Base-by-base conservation (phyloP, 1,140 invertebrate genomes). In the Camponotus pennsylvanicus region DNA sequence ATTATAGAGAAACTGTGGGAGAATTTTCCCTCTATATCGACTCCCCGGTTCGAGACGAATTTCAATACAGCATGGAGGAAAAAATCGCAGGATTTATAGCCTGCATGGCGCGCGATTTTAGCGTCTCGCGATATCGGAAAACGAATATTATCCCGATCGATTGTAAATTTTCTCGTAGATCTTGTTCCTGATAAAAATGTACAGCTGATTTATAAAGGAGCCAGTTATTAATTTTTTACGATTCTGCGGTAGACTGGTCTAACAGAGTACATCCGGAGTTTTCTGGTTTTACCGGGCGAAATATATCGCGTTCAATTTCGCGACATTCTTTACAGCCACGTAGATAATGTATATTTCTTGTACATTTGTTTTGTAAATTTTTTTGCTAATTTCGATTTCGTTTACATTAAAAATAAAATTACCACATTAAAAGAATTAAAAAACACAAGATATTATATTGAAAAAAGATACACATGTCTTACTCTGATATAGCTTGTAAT, bases 141-240 rank as follows among this genome's bases (percentile, higher is more conserved):
- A 77, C 18, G 5, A 45, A 64, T 77, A 40, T 42, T 45, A 18
- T 27, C 27, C 7, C 59, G 73, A 76, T 77, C 21, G 27, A 3
- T 40, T 45, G 27, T 64, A 21, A 77, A 64, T 77, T 77, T 45
- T 64, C 13, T 52, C 75, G 7, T 32, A 64, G n/a, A 77, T 45
- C 21, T 77, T 11, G 18, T 15, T 64, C 11, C 32, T 4, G 73
- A 77, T 37, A 18, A 45, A 59, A 64, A 64, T 64, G 64, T 64
- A 64, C 64, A 64, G 40, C 64, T 64, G 40, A 45, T 9, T 77
- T 45, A 27, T 27, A n/a, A 63, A 42, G n/a, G 13, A 7, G 57
- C 40, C 57, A 21, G 21, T 40, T 42, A 57, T 45, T 64, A 77
- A 57, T 77, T 63, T 77, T 57, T 64, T 34, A 18, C 9, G 27